A percentile compares a stretch with the other conserved stretches of the same genome.
Evolutionary conservation across 2,113 vertebrate species (phyloP).

Genomic region (Pelodiscus sinensis): DNA sequence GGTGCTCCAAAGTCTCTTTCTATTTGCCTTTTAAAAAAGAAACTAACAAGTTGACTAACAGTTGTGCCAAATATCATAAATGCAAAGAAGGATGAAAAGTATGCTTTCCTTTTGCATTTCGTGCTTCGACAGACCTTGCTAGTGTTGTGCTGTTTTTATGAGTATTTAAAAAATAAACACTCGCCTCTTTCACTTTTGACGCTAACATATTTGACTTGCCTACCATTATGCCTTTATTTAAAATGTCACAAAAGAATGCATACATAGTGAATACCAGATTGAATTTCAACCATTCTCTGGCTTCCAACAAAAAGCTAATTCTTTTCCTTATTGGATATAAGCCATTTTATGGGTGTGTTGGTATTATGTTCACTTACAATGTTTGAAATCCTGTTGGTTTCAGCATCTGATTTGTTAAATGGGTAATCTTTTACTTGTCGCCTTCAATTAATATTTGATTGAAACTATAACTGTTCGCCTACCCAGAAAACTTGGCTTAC

Average conservation of each 20-base stretch:
- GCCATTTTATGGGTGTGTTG: slow-evolving; percentile 48
- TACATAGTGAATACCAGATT: background rate
- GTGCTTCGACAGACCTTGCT: background rate
- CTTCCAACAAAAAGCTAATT: slow-evolving; percentile 46
- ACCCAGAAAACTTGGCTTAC: background rate
- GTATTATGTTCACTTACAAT: background rate
- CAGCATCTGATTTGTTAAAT: background rate
- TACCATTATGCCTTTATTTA: background rate
- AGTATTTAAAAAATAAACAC: background rate
- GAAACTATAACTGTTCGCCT: background rate
- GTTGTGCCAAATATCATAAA: background rate
- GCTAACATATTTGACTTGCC: background rate
- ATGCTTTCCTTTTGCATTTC: background rate
- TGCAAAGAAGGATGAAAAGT: background rate
- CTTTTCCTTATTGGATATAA: slow-evolving; percentile 27
- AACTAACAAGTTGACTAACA: background rate
- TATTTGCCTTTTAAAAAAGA: background rate
- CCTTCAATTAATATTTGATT: background rate
- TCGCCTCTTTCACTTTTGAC: slow-evolving; percentile 5
- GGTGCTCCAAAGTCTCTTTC: background rate
- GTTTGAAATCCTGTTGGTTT: background rate
- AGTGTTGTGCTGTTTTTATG: background rate
- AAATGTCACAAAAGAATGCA: slow-evolving; percentile 2
- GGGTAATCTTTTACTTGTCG: background rate
- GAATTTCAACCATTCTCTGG: slow-evolving; percentile 14